Conservation (phyloP, 2,888 invertebrate genomes). For the Neoaliturus tenellus region DNA sequence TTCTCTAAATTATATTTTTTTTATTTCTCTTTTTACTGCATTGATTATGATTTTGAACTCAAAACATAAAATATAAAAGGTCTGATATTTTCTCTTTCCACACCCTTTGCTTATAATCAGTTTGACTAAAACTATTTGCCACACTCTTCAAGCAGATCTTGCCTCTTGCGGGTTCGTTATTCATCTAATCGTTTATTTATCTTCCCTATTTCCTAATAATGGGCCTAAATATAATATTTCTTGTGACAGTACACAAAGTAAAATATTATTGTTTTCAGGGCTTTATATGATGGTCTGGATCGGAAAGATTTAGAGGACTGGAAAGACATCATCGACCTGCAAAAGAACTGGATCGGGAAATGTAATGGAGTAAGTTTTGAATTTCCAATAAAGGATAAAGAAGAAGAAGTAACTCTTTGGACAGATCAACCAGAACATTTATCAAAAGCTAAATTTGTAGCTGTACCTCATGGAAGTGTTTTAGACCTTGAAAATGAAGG, state of each 20-base stretch:
- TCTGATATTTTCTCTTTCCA: no score
- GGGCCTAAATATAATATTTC: no score
- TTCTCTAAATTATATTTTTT: no score
- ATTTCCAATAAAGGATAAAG: conserved; percentile 74
- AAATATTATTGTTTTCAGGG: conserved; percentile 66
- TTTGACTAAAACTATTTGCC: no score
- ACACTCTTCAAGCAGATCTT: no score
- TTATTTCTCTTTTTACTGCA: no score
- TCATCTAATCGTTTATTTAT: neutral
- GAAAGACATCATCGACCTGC: conserved; percentile 89
- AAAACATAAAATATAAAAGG: no score
- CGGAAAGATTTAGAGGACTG: conserved; percentile 84
- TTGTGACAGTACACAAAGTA: neutral
- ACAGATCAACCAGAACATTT: conserved; percentile 84
- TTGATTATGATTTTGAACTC: no score
- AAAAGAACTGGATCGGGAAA: conserved; percentile 93
- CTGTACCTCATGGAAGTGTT: conserved; percentile 77
- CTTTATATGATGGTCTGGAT: conserved; percentile 80
- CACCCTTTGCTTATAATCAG: no score
- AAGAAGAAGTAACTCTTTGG: conserved; percentile 75
- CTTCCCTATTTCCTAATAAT: neutral
- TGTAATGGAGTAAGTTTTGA: conserved; percentile 86
- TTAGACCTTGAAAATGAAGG: conserved; percentile 70
- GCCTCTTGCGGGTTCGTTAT: no score
- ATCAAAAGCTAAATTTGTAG: conserved; percentile 82